Evolutionary conservation across 2,888 invertebrate genomes (phyloP), one percentile per base, ranked within the genome.

Genomic region (Drosophila quinaria): DNA sequence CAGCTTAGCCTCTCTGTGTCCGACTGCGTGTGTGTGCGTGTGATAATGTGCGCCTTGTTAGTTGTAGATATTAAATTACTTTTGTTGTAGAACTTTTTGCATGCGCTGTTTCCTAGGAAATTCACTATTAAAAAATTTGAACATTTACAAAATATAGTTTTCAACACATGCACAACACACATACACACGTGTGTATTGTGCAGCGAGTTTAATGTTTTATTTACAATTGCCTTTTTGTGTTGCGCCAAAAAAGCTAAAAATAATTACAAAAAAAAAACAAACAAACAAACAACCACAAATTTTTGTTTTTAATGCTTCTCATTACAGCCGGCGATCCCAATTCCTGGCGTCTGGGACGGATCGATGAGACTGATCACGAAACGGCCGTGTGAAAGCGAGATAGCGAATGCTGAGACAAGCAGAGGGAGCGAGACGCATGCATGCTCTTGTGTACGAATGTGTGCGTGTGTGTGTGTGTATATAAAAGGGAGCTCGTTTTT

Each of bases 321-420:
- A 39, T 88, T 90, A 37, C 83, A 95, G 95, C 95, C 80, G 95
- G 95, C 74, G 96, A 96, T 93, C 96, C 96, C 67, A 96, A 96
- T 93, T 96, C 96, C 77, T 96, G 96, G 96, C 94, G 96, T 74
- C 94, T 96, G 86, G 96, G 96, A 78, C 94, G 96, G 90, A 96
- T 96, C 93, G 96, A 96, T 93, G 96, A 96, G 93, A 94, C 95
- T 80, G 96, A 96, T 90, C 96, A 96, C 91, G 96, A 96, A 93
- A 96, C 96, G 92, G 95, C 96, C 78, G 96, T 96, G 92, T 96
- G 95, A 96, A 80, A 87, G 80, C 67, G 78, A 65, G 35, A 51
- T 58, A 46, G 42, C 62, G 39, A 46, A 10, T 25, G 55, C 56
- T 42, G 44, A 37, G 25, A 22, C 31, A n/a, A 41, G 25, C 17